Evolutionary conservation across 2,797 vertebrate genomes (phyloP).

Genomic region (Lacerta viridis): DNA sequence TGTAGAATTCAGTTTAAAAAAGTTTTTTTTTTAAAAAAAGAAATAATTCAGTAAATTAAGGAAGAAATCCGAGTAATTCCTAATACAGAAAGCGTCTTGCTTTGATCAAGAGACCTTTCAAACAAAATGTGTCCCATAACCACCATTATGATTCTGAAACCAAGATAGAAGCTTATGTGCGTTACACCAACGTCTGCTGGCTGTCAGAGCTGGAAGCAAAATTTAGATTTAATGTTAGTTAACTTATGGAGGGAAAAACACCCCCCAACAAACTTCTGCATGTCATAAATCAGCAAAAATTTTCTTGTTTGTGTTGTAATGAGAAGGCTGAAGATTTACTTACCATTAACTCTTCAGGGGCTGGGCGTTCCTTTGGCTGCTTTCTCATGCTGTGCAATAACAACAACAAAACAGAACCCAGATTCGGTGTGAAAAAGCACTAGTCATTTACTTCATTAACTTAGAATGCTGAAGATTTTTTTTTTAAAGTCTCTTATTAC

Average conservation of each 20-base stretch:
- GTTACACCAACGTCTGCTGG: neutral
- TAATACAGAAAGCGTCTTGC: neutral
- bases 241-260: conserved; percentile 8
- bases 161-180: neutral
- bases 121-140: neutral
- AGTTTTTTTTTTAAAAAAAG: neutral
- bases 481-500: neutral
- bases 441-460: neutral
- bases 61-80: neutral
- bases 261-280: rapidly evolving
- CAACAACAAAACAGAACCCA: conserved; percentile 17
- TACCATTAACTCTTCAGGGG: conserved; percentile 97
- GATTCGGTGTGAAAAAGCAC: neutral
- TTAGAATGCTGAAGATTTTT: neutral
- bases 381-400: conserved; percentile 89
- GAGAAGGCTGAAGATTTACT: conserved; percentile 75
- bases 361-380: conserved; percentile 95
- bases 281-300: neutral
- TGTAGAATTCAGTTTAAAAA: neutral
- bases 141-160: neutral
- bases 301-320: neutral
- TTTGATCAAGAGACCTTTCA: neutral
- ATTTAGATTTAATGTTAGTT: conserved; percentile 16
- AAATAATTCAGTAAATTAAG: neutral
- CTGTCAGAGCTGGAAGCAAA: conserved; percentile 23